These are phyloP conservation scores for Zonitis immaculata DNA, from an alignment of 2,888 invertebrate species.

Conservation along the genomic window DNA sequence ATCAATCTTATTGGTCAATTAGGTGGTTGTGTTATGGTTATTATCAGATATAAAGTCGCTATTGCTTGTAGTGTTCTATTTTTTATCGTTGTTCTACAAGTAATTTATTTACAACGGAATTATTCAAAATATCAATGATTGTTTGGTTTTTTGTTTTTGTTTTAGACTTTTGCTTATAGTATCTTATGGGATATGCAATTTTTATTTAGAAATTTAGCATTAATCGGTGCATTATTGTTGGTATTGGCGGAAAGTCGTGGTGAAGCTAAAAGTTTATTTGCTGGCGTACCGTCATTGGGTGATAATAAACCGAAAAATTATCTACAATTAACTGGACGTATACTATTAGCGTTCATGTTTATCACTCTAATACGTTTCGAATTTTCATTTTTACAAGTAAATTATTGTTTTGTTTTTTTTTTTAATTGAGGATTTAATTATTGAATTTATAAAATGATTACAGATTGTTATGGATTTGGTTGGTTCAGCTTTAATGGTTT, in stretches of 20 bases:
- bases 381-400: constrained; percentile 78
- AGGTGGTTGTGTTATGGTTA: constrained; percentile 94
- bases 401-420: no score
- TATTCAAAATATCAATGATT: neutral
- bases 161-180: constrained; percentile 88
- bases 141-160: constrained; percentile 29
- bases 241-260: constrained; percentile 94
- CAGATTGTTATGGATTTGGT: constrained; percentile 88
- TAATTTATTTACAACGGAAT: constrained; percentile 43
- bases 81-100: constrained; percentile 95
- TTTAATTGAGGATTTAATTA: no score
- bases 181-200: constrained; percentile 99
- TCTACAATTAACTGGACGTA: constrained; percentile 91
- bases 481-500: constrained; percentile 89
- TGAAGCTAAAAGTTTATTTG: constrained; percentile 92
- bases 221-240: constrained; percentile 94
- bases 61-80: constrained; percentile 89
- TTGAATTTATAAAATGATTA: constrained; percentile 24
- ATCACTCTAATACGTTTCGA: constrained; percentile 93
- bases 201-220: constrained; percentile 89
- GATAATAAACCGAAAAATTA: constrained; percentile 97
- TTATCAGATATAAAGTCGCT: constrained; percentile 85
- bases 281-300: constrained; percentile 86
- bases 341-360: constrained; percentile 98
- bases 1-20: constrained; percentile 94